A percentile compares a stretch with the other conserved stretches of the same genome.
These are phyloP conservation scores for Hydroisotoma schaefferi DNA, from an alignment of 2,888 invertebrate genomes.

Conservation along the genomic window DNA sequence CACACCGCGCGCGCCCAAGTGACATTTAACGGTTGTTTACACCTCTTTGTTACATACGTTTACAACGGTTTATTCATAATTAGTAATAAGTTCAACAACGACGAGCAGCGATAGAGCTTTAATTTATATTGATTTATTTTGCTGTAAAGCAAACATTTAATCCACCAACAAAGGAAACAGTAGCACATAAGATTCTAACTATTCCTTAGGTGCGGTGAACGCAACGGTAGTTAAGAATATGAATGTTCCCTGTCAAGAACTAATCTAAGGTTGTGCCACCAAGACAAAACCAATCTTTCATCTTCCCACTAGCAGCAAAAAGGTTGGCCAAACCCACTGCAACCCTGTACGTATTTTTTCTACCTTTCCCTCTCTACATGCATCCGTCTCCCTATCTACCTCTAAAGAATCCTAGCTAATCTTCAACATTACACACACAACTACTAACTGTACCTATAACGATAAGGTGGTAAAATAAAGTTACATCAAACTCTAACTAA, in stretches of 20 bases:
- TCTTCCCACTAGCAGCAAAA: slow-evolving; percentile 3
- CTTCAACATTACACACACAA: background rate
- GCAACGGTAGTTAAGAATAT: background rate
- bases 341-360: too few relatives aligned
- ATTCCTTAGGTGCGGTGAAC: background rate
- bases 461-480: background rate
- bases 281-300: slow-evolving; percentile 16
- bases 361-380: background rate
- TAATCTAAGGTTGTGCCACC: slow-evolving; percentile 8
- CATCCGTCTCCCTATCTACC: background rate
- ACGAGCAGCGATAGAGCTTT: background rate
- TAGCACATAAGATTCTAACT: too few relatives aligned
- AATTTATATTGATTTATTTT: too few relatives aligned
- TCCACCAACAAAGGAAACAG: too few relatives aligned
- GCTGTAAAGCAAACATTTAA: too few relatives aligned
- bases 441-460: background rate
- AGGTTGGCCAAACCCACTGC: background rate
- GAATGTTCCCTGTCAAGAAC: slow-evolving; percentile 4
- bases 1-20: too few relatives aligned
- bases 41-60: too few relatives aligned
- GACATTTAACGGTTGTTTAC: too few relatives aligned
- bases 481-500: background rate
- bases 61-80: too few relatives aligned
- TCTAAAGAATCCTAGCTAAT: background rate
- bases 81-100: too few relatives aligned